Conservation (phyloP, 2,888 invertebrate genomes). For the Himalopsyche japonica region DNA sequence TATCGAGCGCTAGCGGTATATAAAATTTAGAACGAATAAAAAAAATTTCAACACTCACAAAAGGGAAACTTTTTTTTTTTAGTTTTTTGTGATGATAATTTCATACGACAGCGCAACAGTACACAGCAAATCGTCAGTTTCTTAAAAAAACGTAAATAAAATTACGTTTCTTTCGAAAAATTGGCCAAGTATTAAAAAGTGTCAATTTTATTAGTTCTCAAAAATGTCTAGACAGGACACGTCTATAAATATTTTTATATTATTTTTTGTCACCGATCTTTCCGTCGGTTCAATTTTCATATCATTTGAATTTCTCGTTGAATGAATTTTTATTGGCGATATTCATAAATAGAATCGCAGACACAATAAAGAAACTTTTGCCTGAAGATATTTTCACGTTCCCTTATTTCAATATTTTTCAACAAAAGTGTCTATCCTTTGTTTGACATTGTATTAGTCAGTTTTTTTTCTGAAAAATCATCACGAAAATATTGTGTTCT, state of each 20-base stretch:
- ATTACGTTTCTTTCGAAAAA: not conserved
- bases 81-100: too few relatives aligned
- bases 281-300: not conserved
- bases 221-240: not conserved
- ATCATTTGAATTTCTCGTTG: not conserved
- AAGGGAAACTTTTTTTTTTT: too few relatives aligned
- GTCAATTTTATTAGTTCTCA: not conserved
- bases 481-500: too few relatives aligned
- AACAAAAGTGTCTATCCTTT: not conserved
- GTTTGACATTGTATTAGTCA: too few relatives aligned
- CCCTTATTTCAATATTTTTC: not conserved
- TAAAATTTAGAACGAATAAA: too few relatives aligned
- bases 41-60: too few relatives aligned
- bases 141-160: too few relatives aligned
- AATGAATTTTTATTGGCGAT: not conserved
- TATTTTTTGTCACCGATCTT: not conserved
- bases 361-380: not conserved
- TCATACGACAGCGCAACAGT: too few relatives aligned
- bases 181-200: not conserved
- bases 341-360: not conserved
- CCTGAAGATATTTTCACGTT: not conserved
- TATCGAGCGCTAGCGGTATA: too few relatives aligned
- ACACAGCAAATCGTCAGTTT: too few relatives aligned
- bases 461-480: too few relatives aligned
- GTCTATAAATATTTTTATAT: not conserved